Evolutionary conservation across 2,888 invertebrate genomes (phyloP), one percentile per base, ranked within the genome.

Genomic region (Archaeoteleia sp.): DNA sequence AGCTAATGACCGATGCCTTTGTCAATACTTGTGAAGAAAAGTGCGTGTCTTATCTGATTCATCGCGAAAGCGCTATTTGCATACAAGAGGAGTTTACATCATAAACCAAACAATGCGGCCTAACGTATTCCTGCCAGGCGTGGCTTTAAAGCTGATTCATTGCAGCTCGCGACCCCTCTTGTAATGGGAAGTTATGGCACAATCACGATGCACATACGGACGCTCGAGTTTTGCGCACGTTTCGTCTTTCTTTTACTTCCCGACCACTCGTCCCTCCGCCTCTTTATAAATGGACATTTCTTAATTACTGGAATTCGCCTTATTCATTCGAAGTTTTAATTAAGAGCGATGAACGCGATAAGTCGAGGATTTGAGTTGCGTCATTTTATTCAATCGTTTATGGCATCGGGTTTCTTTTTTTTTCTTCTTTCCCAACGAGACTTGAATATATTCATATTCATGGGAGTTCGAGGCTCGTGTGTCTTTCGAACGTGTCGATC

Each of bases 111-210:
- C 77, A 81, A 80, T 78, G 72, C 63, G 53, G 61, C 63, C 63
- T 62, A 74, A 20, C 75, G 74, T 77, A 77, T 76, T 77, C 73
- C 74, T 69, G 75, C 74, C 77, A 75, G 67, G 70, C 74, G 71
- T 72, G 75, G 78, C 74, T 76, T 79, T 81, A 79, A 82, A 82
- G 78, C 81, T 82, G 82, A 82, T 82, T 82, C 81, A 82, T 81
- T 79, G 78, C 79, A 70, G 70, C 71, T 72, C 62, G 68, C 70
- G 67, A 62, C 62, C 70, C 73, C 60, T 43, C 69, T 68, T 71
- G 74, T 80, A 79, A 81, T 78, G 77, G 78, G 74, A 76, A 80
- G 76, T 80, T 81, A 78, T 79, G 74, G 75, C 75, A 75, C 73
- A 74, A 75, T 67, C 51, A 71, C 48, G 63, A 40, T 49, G 60